phyloP scores from a whole-genome alignment of 1,140 invertebrate species.

The Hesperophylax magnus region DNA sequence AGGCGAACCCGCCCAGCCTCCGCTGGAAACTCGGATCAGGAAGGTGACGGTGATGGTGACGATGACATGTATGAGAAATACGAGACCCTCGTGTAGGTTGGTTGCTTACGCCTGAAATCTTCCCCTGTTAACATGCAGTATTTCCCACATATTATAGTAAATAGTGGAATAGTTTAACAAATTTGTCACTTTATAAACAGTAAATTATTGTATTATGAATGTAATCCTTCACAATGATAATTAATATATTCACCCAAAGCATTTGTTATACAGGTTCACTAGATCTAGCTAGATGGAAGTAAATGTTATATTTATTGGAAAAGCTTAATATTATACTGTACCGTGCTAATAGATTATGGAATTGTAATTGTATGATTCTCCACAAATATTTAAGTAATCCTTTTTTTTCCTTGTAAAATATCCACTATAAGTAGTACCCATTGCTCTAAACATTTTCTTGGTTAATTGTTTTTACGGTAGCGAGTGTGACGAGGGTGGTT shows the following conservation, averaged over 20 bases:
- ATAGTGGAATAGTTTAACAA: neutral
- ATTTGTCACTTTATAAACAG: neutral
- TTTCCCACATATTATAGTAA: slow-evolving; percentile 10
- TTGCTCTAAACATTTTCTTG: no score
- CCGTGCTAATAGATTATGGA: slow-evolving; percentile 20
- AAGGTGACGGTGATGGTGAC: slow-evolving; percentile 49
- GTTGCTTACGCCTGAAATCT: no score
- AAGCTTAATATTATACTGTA: slow-evolving; percentile 2
- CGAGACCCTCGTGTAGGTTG: slow-evolving; percentile 67
- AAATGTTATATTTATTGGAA: slow-evolving; percentile 9
- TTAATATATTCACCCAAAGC: slow-evolving; percentile 9
- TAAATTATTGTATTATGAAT: neutral
- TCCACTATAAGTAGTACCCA: no score
- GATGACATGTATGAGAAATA: slow-evolving; percentile 67
- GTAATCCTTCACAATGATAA: neutral
- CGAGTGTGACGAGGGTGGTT: no score
- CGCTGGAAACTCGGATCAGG: slow-evolving; percentile 45
- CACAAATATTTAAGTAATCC: slow-evolving; percentile 1
- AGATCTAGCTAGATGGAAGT: neutral
- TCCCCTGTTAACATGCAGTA: neutral
- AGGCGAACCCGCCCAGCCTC: slow-evolving; percentile 34
- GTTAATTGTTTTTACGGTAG: no score
- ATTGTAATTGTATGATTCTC: neutral
- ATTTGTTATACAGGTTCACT: slow-evolving; percentile 21
- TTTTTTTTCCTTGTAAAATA: no score